Evolutionary conservation across 2,797 vertebrate genomes (phyloP), one percentile per base, ranked within the genome.

Genomic region (Syngnathus rostellatus): DNA sequence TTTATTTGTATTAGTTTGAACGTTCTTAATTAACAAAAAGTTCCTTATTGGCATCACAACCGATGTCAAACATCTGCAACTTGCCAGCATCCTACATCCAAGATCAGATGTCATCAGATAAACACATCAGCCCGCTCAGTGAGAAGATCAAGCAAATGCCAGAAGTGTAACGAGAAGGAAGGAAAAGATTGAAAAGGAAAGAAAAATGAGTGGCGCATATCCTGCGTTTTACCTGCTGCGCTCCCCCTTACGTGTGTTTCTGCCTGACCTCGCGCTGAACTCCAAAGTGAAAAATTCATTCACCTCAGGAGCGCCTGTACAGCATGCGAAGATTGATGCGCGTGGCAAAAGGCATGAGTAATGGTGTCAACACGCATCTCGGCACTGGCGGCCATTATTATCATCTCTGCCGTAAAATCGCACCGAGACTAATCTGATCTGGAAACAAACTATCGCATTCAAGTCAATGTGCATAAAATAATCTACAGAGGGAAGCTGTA

Each of bases 341-440:
- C 77, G 81, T 79, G 80, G 90, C 81, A 81, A 76, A 83, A 79
- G 81, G 80, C 85, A 84, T 90, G 90, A 93, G 89, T 91, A 90
- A 92, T 89, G 89, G 90, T 90, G 88, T 92, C 91, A 91, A 89
- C 87, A 87, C 80, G 76, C 81, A 83, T 91, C 88, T 83, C 72
- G 70, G 82, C 87, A 79, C 76, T 70, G 62, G 83, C 83, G 43
- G 74, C 83, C 83, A 85, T 88, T 88, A 91, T 89, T 87, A 83
- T 89, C 85, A 86, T 88, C 85, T 84, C 78, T 78, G 80, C 78
- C 80, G 83, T 80, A 83, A 83, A 89, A 82, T 79, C 86, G 87
- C 86, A 86, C 66, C 5, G 25, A 65, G 72, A 66, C 78, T 85
- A 81, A 89, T 87, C 88, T 87, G 83, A 89, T 87, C 72, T 75